These are phyloP conservation scores for Parambassis ranga DNA, from an alignment of 2,797 vertebrate species.

Conservation along the genomic window DNA sequence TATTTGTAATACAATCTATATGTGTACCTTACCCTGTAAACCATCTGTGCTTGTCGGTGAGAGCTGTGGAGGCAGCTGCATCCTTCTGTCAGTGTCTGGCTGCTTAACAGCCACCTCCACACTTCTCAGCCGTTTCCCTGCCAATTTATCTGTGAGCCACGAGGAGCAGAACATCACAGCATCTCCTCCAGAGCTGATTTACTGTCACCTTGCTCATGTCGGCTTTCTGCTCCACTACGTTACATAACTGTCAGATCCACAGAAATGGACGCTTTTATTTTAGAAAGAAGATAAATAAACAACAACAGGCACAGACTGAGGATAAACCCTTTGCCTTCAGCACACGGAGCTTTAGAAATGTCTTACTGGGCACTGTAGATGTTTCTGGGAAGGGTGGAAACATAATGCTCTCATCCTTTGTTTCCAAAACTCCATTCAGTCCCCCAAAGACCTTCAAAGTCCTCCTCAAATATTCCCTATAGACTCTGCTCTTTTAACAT, in stretches of 20 bases:
- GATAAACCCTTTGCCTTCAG: too few relatives aligned
- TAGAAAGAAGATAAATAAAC: too few relatives aligned
- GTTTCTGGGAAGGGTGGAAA: not conserved
- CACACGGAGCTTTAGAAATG: too few relatives aligned
- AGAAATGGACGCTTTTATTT: too few relatives aligned
- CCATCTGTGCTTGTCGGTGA: not conserved
- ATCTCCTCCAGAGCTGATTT: not conserved
- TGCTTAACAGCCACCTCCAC: not conserved
- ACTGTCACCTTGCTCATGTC: not conserved
- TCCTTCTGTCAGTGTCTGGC: not conserved
- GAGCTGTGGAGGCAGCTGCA: slow-evolving; percentile 11
- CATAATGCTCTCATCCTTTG: slow-evolving; percentile 3
- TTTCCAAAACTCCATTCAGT: not conserved
- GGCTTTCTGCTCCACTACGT: not conserved
- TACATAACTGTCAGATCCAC: not conserved
- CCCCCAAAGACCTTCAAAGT: not conserved
- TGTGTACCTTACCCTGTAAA: not conserved
- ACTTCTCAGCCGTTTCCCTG: not conserved
- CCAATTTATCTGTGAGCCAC: not conserved
- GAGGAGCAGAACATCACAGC: not conserved
- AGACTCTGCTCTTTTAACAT: not conserved
- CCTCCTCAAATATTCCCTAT: not conserved
- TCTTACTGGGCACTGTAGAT: too few relatives aligned
- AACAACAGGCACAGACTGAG: too few relatives aligned
- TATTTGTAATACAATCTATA: too few relatives aligned